A percentile compares a stretch with the other conserved stretches of the same genome.
These are phyloP conservation scores for Gastrophryne carolinensis DNA, from an alignment of 2,797 vertebrate genomes.

Conservation along the genomic window DNA sequence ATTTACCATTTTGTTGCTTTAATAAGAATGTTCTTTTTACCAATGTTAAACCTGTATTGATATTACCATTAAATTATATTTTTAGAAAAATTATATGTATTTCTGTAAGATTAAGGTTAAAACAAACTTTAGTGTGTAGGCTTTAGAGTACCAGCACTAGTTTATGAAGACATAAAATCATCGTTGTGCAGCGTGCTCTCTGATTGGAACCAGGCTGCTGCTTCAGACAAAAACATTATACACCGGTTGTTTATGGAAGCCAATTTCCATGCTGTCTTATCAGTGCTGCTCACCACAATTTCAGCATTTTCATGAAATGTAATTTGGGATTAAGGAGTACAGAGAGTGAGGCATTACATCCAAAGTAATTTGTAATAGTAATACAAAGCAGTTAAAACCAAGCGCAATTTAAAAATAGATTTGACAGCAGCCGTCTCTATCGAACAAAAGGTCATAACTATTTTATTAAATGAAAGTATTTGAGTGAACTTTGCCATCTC, in stretches of 20 bases:
- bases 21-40: too few species aligned
- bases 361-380: slow-evolving; percentile 17
- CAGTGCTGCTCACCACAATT: slow-evolving; percentile 22
- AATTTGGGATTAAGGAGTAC: slow-evolving; percentile 48
- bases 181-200: neutral
- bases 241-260: slow-evolving; percentile 9
- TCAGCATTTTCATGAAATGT: slow-evolving; percentile 51
- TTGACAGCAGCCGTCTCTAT: neutral
- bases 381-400: slow-evolving; percentile 24
- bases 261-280: slow-evolving; percentile 7
- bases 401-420: neutral
- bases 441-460: slow-evolving; percentile 14
- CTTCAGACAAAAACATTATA: neutral
- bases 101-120: neutral
- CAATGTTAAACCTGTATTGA: too few species aligned
- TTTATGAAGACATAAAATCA: neutral
- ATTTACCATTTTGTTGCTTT: too few species aligned
- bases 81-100: too few species aligned
- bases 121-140: neutral
- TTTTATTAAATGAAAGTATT: slow-evolving; percentile 18
- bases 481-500: neutral
- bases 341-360: slow-evolving; percentile 36
- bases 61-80: too few species aligned
- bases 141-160: neutral
- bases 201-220: neutral